Percentiles rank a stretch among this genome's conserved stretches.
Evolutionary conservation across 2,113 vertebrate species (phyloP).

Genomic region (Pterocles burchelli): DNA sequence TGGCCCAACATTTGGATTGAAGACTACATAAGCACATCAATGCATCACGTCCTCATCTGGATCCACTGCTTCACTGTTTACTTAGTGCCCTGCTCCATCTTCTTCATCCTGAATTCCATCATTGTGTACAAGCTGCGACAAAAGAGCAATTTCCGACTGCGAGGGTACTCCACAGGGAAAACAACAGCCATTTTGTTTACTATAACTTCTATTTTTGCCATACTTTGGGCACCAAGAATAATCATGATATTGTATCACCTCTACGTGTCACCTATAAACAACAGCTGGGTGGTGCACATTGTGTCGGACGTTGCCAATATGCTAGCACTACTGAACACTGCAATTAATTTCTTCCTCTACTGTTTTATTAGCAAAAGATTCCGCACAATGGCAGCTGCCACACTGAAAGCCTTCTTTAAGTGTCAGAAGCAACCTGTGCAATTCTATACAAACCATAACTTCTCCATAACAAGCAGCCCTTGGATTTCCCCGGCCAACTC

Average conservation of each 20-base stretch:
- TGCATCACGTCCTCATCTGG: conserved; percentile 93
- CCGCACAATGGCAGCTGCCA: conserved; percentile 90
- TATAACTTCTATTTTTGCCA: conserved; percentile 93
- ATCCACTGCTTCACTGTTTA: conserved; percentile 92
- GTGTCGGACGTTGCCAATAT: conserved; percentile 93
- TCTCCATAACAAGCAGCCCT: conserved; percentile 97
- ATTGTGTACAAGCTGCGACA: conserved; percentile 90
- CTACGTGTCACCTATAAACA: conserved; percentile 84
- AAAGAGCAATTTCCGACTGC: conserved; percentile 89
- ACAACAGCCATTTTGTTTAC: conserved; percentile 95
- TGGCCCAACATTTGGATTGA: conserved; percentile 96
- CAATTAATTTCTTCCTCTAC: conserved; percentile 98
- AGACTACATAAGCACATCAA: conserved; percentile 80
- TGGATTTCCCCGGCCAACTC: conserved; percentile 98
- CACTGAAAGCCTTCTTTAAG: conserved; percentile 88
- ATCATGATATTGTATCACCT: conserved; percentile 93
- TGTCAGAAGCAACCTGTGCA: conserved; percentile 90
- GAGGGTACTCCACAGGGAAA: conserved; percentile 93
- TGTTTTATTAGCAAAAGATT: conserved; percentile 98
- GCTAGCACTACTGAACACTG: conserved; percentile 94
- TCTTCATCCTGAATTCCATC: conserved; percentile 91
- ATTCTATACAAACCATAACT: conserved; percentile 94
- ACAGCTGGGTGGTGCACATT: conserved; percentile 85
- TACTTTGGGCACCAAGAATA: conserved; percentile 93
- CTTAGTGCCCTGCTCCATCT: conserved; percentile 92